Conservation (phyloP, 2,113 vertebrate genomes). For the Plecotus auritus region DNA sequence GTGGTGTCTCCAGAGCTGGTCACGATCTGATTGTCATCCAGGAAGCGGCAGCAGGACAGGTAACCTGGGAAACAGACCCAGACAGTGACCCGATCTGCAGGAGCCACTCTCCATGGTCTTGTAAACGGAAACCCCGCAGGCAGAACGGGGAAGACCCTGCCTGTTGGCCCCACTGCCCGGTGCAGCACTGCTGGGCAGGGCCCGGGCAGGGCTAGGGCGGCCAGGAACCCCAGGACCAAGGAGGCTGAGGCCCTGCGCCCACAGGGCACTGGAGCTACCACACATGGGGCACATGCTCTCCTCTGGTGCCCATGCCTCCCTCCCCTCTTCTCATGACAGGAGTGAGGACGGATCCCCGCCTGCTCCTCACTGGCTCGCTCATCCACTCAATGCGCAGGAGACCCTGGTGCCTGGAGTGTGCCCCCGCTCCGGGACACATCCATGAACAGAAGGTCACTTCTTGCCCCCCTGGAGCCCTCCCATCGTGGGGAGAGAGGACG, state of each 20-base stretch:
- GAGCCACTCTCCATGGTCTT: rapidly evolving
- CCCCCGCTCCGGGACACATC: neutral
- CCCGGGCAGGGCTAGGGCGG: neutral
- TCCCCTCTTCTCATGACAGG: neutral
- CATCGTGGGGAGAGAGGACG: neutral
- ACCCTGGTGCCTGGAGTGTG: neutral
- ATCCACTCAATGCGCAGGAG: neutral
- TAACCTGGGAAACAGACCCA: conserved; percentile 85
- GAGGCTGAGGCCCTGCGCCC: neutral
- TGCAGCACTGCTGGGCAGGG: neutral
- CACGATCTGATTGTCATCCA: conserved; percentile 99
- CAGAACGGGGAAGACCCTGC: neutral
- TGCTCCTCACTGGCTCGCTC: neutral
- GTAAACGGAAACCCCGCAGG: rapidly evolving
- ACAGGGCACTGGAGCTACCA: neutral
- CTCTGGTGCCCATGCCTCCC: too few species aligned
- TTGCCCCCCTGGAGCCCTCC: neutral
- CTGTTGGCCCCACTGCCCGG: rapidly evolving
- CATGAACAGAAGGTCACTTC: neutral
- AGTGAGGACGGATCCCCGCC: neutral
- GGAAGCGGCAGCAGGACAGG: conserved; percentile 98
- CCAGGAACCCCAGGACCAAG: neutral
- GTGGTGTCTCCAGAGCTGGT: conserved; percentile 99
- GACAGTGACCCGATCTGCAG: neutral
- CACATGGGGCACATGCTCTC: neutral